Evolutionary conservation across 2,113 vertebrate species (phyloP).

Genomic region (Equus quagga): DNA sequence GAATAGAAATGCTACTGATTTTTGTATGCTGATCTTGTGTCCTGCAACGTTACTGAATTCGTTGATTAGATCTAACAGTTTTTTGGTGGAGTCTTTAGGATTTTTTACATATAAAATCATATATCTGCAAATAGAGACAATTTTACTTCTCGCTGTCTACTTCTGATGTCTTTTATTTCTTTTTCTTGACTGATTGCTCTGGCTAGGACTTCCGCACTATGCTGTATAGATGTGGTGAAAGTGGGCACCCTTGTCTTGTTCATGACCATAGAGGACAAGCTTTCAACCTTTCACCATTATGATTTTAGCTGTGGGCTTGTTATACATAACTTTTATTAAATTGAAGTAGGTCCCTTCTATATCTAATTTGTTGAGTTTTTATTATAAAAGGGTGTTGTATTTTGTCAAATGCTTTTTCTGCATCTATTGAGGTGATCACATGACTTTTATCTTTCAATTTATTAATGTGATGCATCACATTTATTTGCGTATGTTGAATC

Average conservation of each 20-base stretch:
- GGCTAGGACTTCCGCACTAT: background rate
- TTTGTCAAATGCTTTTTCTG: background rate
- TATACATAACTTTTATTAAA: background rate
- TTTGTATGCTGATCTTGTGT: background rate
- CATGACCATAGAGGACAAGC: background rate
- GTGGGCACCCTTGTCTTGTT: background rate
- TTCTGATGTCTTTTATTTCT: background rate
- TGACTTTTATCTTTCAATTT: background rate
- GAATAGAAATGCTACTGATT: background rate
- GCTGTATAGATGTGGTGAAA: background rate
- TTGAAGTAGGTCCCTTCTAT: background rate
- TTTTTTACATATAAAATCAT: background rate
- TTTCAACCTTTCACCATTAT: background rate
- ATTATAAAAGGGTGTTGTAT: background rate
- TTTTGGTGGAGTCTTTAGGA: background rate
- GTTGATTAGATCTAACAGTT: background rate
- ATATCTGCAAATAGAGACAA: background rate
- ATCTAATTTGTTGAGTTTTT: background rate
- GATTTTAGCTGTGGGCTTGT: background rate
- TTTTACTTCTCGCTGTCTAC: background rate
- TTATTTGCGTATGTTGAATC: background rate
- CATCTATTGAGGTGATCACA: background rate
- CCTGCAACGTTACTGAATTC: background rate
- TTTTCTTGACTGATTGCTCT: background rate
- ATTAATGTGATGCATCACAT: background rate